Evolutionary conservation across 2,113 vertebrate genomes (phyloP).

Genomic region (Charina bottae): DNA sequence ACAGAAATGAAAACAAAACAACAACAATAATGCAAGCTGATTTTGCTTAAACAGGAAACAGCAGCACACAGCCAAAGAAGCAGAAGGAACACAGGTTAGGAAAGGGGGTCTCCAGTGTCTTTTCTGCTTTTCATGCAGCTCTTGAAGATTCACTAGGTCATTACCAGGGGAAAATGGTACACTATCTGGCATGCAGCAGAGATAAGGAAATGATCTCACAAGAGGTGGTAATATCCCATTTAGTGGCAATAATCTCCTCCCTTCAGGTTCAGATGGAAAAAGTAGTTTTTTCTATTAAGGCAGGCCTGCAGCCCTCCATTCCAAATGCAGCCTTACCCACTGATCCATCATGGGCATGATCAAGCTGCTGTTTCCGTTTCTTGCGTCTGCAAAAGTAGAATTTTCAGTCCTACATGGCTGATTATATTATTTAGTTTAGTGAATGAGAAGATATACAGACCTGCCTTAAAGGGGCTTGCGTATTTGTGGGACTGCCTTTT

Average conservation of each 20-base stretch:
- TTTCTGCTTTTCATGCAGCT: neutral
- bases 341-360: neutral
- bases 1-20: slow-evolving; percentile 39
- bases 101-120: neutral
- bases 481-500: neutral
- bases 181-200: neutral
- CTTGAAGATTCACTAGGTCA: neutral
- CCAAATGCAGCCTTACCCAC: neutral
- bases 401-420: neutral
- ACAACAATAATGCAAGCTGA: slow-evolving; percentile 39
- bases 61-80: rapidly evolving
- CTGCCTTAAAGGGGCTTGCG: neutral
- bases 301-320: neutral
- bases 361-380: neutral
- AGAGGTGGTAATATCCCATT: too few relatives aligned
- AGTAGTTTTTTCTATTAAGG: neutral
- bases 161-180: neutral
- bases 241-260: neutral
- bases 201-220: neutral
- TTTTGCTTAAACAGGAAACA: neutral
- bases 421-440: neutral
- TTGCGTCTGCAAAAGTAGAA: neutral
- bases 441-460: neutral
- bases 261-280: neutral
- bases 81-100: neutral